Conservation (phyloP, 1,140 invertebrate species). For the Limonius californicus region DNA sequence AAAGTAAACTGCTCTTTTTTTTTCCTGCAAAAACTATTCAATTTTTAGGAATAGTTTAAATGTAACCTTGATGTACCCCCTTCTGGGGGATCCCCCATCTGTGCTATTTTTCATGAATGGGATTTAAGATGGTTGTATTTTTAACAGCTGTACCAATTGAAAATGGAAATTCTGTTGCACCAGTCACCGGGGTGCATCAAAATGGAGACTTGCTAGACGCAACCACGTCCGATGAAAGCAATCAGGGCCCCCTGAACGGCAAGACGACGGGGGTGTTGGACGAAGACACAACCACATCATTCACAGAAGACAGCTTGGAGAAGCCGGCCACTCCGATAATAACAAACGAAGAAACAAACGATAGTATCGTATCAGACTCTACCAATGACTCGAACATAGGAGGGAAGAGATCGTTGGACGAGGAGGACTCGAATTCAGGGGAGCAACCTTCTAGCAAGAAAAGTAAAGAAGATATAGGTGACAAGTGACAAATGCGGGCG, state of each 20-base stretch:
- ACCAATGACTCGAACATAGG: slow-evolving; percentile 41
- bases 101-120: no score
- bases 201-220: slow-evolving; percentile 56
- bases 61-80: no score
- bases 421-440: slow-evolving; percentile 24
- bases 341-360: slow-evolving; percentile 44
- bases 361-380: slow-evolving; percentile 42
- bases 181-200: slow-evolving; percentile 47
- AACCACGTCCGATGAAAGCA: slow-evolving; percentile 54
- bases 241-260: slow-evolving; percentile 50
- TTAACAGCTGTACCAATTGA: slow-evolving; percentile 26
- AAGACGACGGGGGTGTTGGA: slow-evolving; percentile 42
- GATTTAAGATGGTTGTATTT: neutral
- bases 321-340: slow-evolving; percentile 42
- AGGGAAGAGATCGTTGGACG: slow-evolving; percentile 2
- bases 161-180: slow-evolving; percentile 45
- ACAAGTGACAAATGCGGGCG: slow-evolving; percentile 45
- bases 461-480: slow-evolving; percentile 41
- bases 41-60: no score
- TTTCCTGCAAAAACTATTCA: no score
- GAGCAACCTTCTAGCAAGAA: slow-evolving; percentile 44
- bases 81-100: no score
- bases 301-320: slow-evolving; percentile 68
- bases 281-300: slow-evolving; percentile 63
- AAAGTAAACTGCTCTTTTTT: no score